Evolutionary conservation across 2,113 vertebrate species (phyloP).

Genomic region (Australoheros scitulus): DNA sequence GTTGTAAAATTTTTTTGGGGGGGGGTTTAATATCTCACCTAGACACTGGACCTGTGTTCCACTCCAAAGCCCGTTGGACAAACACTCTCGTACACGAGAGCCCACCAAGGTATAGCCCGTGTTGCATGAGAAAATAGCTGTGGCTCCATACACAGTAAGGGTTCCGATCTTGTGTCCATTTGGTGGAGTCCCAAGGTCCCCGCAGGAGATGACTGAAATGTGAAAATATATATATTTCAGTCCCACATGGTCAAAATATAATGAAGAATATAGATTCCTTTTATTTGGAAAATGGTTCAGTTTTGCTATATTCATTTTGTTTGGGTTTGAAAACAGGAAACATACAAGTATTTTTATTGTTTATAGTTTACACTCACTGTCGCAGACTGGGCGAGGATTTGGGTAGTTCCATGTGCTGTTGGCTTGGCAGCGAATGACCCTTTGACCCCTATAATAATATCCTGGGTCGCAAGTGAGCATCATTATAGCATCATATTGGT

Average conservation of each 20-base stretch:
- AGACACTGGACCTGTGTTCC: conserved; percentile 92
- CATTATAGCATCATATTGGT: conserved; percentile 92
- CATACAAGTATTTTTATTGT: neutral
- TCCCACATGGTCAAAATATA: neutral
- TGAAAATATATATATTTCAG: neutral
- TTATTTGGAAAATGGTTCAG: neutral
- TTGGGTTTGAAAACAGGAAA: conserved; percentile 11
- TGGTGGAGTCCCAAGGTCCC: conserved; percentile 90
- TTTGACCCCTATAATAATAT: conserved; percentile 93
- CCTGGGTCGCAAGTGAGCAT: conserved; percentile 97
- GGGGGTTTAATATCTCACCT: conserved; percentile 77
- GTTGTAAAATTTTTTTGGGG: neutral
- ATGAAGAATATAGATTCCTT: neutral
- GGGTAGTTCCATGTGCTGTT: conserved; percentile 93
- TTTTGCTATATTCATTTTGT: neutral
- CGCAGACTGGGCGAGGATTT: conserved; percentile 87
- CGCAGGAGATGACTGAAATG: conserved; percentile 93
- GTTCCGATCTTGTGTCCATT: conserved; percentile 97
- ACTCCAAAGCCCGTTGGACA: conserved; percentile 98
- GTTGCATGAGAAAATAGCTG: conserved; percentile 98
- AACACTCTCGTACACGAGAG: conserved; percentile 93
- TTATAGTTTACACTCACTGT: conserved; percentile 83
- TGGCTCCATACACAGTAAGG: conserved; percentile 89
- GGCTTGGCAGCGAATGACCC: conserved; percentile 92
- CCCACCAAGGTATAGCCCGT: conserved; percentile 95